Base-by-base conservation (phyloP, 2,888 invertebrate genomes). In the Macaria notata region DNA sequence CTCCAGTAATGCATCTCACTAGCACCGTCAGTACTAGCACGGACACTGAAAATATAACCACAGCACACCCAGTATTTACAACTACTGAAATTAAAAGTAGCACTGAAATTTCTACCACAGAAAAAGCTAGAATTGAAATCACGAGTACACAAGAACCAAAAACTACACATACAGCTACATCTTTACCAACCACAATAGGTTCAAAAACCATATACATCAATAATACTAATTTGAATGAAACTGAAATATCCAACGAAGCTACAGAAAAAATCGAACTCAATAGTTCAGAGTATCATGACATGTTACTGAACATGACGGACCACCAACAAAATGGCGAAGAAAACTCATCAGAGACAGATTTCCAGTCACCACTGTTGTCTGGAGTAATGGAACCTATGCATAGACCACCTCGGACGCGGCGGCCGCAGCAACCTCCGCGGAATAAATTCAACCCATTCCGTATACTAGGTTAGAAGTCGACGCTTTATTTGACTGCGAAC, bases 381-480 rank as follows among this genome's bases (percentile, higher is more conserved):
- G 91, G 79, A 55, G 88, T 85, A 4, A 87, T 80, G 64, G 90
- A 90, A 64, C 88, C 91, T 3, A 56, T 86, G 19, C 89, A 83
- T 44, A 77, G 84, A 69, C 91, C 91, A 8, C 83, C 76, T 49
- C 73, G 91, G 49, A 84, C 86, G 38, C 79, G 89, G 59, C 84
- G 88, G 72, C 88, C 87, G 29, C 84, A 84, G 57, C 78, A 77
- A 56, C 81, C 76, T 38, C 86, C 79, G 70, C 76, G 83, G 71
- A 89, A 82, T 70, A 89, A 89, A 78, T 91, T 90, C 61, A 91
- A 89, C 63, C 91, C 90, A 58, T 88, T 91, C 69, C 89, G 90
- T 66, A 89, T 91, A 68, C 78, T 91, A 84, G 91, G 91, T 76
- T 91, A 88, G 70, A 63, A 55, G 59, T 60, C 51, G 54, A 64